phyloP scores from a whole-genome alignment of 2,888 invertebrate species.

The Lepidochrysops patricia region DNA sequence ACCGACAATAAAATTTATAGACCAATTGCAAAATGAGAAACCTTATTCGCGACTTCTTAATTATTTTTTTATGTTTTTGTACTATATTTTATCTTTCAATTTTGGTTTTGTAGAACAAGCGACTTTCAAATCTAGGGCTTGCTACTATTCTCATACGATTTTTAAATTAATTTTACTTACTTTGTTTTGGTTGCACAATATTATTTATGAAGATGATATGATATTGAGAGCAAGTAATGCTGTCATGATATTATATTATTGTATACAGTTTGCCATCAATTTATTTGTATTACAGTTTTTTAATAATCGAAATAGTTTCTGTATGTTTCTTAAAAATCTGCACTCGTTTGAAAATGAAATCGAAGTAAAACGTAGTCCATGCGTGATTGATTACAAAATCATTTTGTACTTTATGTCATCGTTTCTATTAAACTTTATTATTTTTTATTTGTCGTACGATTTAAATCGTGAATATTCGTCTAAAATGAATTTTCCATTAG shows the following conservation, averaged over 20 bases:
- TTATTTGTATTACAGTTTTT: slow-evolving; percentile 1
- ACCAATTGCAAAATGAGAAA: neutral
- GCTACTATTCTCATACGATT: neutral
- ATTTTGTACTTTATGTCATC: neutral
- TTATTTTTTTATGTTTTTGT: neutral
- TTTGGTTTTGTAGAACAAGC: neutral
- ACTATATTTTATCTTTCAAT: neutral
- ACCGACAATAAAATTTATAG: neutral
- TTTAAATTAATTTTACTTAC: neutral
- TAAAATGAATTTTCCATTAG: neutral
- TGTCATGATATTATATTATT: neutral
- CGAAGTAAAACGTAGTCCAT: neutral
- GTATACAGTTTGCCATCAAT: neutral
- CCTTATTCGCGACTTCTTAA: neutral
- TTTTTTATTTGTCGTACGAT: neutral
- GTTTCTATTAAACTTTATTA: neutral
- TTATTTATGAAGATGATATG: neutral
- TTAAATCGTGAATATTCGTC: neutral
- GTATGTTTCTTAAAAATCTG: slow-evolving; percentile 2
- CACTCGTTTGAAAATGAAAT: neutral
- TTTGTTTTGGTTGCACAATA: neutral
- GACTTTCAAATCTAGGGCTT: neutral
- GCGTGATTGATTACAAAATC: neutral
- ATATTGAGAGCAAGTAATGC: neutral
- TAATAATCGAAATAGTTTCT: neutral